Base-by-base conservation (phyloP, 2,888 invertebrate species). In the Lottia gigantea region DNA sequence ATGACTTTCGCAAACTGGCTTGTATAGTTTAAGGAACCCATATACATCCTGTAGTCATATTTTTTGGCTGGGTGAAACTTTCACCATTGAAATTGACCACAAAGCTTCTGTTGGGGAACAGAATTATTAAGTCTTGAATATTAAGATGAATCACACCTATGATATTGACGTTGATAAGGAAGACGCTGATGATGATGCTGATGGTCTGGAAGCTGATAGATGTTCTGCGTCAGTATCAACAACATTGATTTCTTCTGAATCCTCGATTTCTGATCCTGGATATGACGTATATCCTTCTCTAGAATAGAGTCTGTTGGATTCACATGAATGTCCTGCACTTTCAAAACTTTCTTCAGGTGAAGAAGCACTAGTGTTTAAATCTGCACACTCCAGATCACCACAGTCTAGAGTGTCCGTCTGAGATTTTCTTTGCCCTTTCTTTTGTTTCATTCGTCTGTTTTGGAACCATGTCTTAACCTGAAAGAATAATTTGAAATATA, bases 391-490 rank as follows among this genome's bases (percentile, higher is more conserved):
- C 25, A 23, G 40, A 16, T 49, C 46, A 14, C 31, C 26, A 19
- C 66, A 67, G 23, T 73, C 76, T 47, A 79, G 78, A 7, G 72
- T 64, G 46, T 80, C 80, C 16, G 80, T 80, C 4, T 73, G 74
- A 1, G 78, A 69, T 76, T 87, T 86, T 67, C 85, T 81, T 76
- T 86, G 85, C 45, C 85, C 70, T 74, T 89, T 89, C 79, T 89
- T 89, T 73, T 89, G 88, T 74, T 89, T 89, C 98, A 98, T 98
- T 81, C 98, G 91, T 40, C 97, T 91, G 90, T 98, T 98, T 90
- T 98, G 97, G 90, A 98, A 97, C 97, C 97, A 97, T 74, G 97
- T 98, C 91, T 97, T 97, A 76, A 97, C 95, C 91, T 97, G 93
- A 62, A 84, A 80, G 70, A 70, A 70, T 45, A 71, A 62, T 47